Conservation (phyloP, 1,140 invertebrate species). For the Littorina saxatilis region DNA sequence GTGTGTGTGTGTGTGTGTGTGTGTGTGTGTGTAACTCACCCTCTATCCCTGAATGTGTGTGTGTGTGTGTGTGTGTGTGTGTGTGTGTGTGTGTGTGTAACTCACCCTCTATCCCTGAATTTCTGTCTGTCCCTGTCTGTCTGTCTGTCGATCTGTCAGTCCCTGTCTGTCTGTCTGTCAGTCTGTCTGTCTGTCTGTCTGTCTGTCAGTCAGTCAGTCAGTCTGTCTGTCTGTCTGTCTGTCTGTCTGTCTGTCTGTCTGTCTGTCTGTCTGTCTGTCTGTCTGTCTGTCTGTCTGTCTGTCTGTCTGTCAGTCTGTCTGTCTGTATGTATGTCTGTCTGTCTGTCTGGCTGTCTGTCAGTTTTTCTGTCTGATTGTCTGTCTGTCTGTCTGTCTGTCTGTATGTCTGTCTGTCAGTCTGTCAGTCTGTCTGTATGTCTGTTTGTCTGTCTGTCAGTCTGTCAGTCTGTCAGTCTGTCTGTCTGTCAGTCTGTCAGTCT, state of each 20-base stretch:
- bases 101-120: too few species aligned
- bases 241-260: not conserved
- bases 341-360: too few species aligned
- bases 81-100: not conserved
- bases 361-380: too few species aligned
- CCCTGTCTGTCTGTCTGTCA: too few species aligned
- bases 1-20: not conserved
- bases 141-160: too few species aligned
- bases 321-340: not conserved
- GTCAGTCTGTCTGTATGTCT: too few species aligned
- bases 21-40: not conserved
- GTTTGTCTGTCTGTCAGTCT: too few species aligned
- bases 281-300: not conserved
- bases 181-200: slow-evolving; percentile 2
- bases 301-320: too few species aligned
- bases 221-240: not conserved
- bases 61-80: not conserved
- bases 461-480: not conserved
- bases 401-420: too few species aligned
- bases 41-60: not conserved
- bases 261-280: not conserved
- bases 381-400: too few species aligned
- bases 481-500: not conserved
- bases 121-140: too few species aligned
- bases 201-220: not conserved